Evolutionary conservation across 1,140 invertebrate genomes (phyloP).

Genomic region (Panagrolaimus sp.): DNA sequence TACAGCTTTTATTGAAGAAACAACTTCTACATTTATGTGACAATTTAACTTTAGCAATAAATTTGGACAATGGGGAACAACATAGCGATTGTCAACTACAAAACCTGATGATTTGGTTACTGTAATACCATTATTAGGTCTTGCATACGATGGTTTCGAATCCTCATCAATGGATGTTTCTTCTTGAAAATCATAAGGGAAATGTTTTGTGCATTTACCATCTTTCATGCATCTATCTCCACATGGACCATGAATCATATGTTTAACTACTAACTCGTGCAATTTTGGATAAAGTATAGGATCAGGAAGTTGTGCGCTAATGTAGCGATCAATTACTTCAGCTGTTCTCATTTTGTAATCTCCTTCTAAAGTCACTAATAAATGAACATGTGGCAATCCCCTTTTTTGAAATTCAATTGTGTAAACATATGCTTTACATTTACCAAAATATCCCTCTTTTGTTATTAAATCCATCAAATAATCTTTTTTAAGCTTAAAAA

Average conservation of each 20-base stretch:
- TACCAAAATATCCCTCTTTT: slow-evolving; percentile 45
- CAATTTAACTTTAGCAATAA: slow-evolving; percentile 61
- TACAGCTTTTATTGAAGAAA: slow-evolving; percentile 62
- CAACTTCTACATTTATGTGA: slow-evolving; percentile 63
- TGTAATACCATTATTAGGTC: slow-evolving; percentile 33
- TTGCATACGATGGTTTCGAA: slow-evolving; percentile 24
- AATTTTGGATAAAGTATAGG: background rate
- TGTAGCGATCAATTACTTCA: slow-evolving; percentile 60
- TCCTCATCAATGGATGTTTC: slow-evolving; percentile 22
- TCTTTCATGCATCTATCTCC: slow-evolving; percentile 40
- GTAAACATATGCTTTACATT: slow-evolving; percentile 34
- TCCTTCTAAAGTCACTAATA: slow-evolving; percentile 57
- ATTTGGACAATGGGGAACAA: slow-evolving; percentile 63
- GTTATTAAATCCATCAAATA: slow-evolving; percentile 59
- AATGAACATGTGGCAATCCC: slow-evolving; percentile 62
- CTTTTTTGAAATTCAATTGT: slow-evolving; percentile 63
- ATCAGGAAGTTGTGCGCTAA: slow-evolving; percentile 64
- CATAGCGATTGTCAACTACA: slow-evolving; percentile 61
- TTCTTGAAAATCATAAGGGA: slow-evolving; percentile 29
- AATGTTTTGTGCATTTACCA: slow-evolving; percentile 39
- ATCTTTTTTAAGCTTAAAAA: slow-evolving; percentile 62
- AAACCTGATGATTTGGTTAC: background rate
- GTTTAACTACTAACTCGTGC: too few species aligned
- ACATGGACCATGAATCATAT: too few species aligned
- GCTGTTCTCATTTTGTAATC: slow-evolving; percentile 46